Conservation (phyloP, 2,113 vertebrate species). For the Poecile atricapillus region DNA sequence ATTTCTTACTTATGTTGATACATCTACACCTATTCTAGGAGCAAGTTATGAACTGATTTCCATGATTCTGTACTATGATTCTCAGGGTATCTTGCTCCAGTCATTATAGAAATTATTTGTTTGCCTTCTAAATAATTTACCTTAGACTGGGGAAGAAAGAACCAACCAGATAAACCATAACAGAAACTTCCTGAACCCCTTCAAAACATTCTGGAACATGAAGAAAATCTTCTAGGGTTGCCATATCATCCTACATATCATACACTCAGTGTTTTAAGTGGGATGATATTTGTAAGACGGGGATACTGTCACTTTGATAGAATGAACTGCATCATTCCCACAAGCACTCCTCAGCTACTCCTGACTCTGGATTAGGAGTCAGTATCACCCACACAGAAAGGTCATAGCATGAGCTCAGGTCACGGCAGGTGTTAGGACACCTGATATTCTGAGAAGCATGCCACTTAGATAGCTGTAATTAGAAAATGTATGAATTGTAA, state of each 20-base stretch:
- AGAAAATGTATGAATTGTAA: background rate
- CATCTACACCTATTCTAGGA: background rate
- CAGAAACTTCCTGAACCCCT: background rate
- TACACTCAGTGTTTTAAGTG: background rate
- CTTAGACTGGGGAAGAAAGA: background rate
- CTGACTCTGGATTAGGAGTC: background rate
- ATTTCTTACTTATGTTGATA: background rate
- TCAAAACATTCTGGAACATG: background rate
- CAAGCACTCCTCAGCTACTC: background rate
- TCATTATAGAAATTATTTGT: background rate
- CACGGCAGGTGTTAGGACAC: background rate
- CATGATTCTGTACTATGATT: background rate
- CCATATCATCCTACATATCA: rapidly evolving
- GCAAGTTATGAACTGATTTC: background rate
- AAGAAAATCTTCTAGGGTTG: background rate
- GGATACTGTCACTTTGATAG: background rate
- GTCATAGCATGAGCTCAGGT: background rate
- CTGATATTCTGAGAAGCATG: background rate
- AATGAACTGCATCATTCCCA: background rate
- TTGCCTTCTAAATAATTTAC: background rate
- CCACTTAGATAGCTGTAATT: background rate
- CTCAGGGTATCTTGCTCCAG: background rate
- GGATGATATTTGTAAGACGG: background rate
- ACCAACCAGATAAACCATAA: background rate
- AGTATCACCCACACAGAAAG: background rate